Conservation (phyloP, 1,140 invertebrate genomes). For the Conus ventricosus region DNA sequence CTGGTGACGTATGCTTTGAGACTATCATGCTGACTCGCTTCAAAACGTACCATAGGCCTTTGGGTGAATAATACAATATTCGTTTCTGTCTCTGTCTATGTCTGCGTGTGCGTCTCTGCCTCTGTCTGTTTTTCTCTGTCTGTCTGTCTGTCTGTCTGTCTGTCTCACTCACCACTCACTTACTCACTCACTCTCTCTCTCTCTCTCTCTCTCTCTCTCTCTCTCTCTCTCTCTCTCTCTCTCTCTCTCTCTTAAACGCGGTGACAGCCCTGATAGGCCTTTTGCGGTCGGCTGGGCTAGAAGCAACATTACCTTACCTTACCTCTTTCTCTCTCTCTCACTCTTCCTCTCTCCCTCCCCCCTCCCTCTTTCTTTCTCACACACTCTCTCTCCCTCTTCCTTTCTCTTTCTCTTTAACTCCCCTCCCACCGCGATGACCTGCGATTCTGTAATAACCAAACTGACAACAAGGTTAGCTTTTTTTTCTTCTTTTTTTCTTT, state of each 20-base stretch:
- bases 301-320: not conserved
- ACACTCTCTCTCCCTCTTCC: not conserved
- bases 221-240: slow-evolving; percentile 1
- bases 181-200: not conserved
- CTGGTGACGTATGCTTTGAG: no score
- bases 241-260: not conserved
- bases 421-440: not conserved
- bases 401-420: not conserved
- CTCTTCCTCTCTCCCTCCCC: not conserved
- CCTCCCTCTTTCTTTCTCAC: not conserved
- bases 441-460: not conserved
- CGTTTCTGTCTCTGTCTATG: not conserved
- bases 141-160: not conserved
- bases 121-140: not conserved
- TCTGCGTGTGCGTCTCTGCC: not conserved
- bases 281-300: no score
- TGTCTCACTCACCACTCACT: not conserved
- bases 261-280: no score
- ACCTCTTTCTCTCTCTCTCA: not conserved
- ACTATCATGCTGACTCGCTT: no score
- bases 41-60: no score
- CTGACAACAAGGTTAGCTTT: not conserved
- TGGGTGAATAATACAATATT: no score
- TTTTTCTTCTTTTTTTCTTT: not conserved
- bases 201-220: no score